phyloP scores from a whole-genome alignment of 1,140 invertebrate species.

The Phymorhynchus buccinoides region DNA sequence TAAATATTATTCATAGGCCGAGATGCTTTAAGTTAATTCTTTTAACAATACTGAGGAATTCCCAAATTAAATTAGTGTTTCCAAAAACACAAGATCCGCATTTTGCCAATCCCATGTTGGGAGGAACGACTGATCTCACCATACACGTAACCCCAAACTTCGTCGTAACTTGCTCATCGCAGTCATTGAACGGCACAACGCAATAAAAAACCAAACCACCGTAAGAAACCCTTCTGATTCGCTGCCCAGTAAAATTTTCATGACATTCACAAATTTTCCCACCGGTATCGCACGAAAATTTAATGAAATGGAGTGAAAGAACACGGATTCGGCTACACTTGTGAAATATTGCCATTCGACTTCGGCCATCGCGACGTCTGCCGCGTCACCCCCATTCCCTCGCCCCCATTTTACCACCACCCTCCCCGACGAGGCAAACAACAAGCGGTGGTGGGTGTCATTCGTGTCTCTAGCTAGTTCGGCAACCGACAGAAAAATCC shows the following conservation, averaged over 20 bases:
- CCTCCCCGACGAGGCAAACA: constrained; percentile 35
- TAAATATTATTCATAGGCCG: no score
- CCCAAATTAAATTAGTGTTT: no score
- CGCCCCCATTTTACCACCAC: constrained; percentile 39
- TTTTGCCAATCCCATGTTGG: background rate
- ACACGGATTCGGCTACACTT: background rate
- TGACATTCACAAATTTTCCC: background rate
- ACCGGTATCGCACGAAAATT: background rate
- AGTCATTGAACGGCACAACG: background rate
- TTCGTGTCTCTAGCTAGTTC: constrained; percentile 14
- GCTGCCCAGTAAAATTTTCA: background rate
- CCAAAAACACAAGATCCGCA: background rate
- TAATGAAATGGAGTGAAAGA: background rate
- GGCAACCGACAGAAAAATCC: constrained; percentile 21
- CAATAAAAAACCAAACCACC: background rate
- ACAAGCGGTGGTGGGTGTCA: constrained; percentile 34
- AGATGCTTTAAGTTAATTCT: no score
- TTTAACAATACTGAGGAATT: no score
- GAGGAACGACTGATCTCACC: background rate
- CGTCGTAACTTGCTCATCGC: background rate
- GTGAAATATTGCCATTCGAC: background rate
- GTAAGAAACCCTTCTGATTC: background rate
- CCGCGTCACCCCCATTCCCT: constrained; percentile 32
- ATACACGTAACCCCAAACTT: background rate
- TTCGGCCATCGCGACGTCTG: background rate